Evolutionary conservation across 2,797 vertebrate genomes (phyloP).

Genomic region (Siniperca undulata): DNA sequence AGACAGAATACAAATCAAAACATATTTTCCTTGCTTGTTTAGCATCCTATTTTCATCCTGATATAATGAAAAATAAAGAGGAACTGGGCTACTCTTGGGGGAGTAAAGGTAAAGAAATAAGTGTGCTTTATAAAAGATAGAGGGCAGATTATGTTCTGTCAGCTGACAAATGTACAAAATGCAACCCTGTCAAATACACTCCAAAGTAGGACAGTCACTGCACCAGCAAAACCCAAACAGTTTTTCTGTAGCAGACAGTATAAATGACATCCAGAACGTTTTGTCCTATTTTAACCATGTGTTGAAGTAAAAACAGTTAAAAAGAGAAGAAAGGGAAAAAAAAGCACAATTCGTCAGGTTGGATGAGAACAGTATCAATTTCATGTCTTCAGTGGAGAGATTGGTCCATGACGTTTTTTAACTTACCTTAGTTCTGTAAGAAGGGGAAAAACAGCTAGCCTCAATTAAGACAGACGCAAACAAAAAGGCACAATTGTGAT

Average conservation of each 20-base stretch:
- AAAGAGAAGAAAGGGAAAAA: not conserved
- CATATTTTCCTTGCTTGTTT: conserved; percentile 21
- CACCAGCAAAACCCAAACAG: conserved; percentile 33
- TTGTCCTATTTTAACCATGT: conserved; percentile 34
- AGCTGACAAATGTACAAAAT: conserved; percentile 71
- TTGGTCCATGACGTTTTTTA: not conserved
- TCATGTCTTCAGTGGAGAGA: not conserved
- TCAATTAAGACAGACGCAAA: not conserved
- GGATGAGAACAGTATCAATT: not conserved
- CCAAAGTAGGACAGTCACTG: conserved; percentile 66
- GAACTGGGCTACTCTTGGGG: conserved; percentile 22
- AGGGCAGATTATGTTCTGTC: conserved; percentile 70
- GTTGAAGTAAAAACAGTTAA: conserved; percentile 9
- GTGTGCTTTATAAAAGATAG: conserved; percentile 40
- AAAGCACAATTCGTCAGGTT: conserved; percentile 15
- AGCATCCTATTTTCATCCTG: conserved; percentile 53
- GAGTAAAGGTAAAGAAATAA: conserved; percentile 47
- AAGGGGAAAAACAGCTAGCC: not conserved
- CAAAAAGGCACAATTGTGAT: not conserved
- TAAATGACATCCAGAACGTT: conserved; percentile 34
- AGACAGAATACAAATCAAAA: conserved; percentile 36
- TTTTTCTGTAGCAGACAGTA: conserved; percentile 20
- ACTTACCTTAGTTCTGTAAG: not conserved
- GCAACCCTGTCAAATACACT: conserved; percentile 58
- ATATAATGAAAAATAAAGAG: conserved; percentile 40